Evolutionary conservation across 2,888 invertebrate genomes (phyloP), one percentile per base, ranked within the genome.

Genomic region (Temnothorax ravouxi): DNA sequence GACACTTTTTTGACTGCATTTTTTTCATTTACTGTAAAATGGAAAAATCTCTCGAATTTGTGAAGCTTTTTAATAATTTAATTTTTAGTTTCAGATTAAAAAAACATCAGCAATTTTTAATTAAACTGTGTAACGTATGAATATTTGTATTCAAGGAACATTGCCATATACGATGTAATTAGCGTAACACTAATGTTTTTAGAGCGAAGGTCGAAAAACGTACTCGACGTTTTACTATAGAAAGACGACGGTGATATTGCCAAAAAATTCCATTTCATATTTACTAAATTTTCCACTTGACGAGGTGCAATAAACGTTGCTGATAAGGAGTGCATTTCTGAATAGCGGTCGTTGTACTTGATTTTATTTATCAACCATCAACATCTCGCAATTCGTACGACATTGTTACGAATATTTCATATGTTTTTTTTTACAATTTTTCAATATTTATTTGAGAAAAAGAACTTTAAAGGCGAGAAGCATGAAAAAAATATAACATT

Each of bases 301-400:
- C 9, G 11, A 59, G 11, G 18, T 13, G 38, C 8, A 59, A 47
- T 47, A 71, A 71, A 50, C n/a, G 1, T 29, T 29, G 4, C 47
- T 38, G 72, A 80, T 80, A 72, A 80, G 21, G 5, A 69, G n/a
- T 56, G 3, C 29, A 56, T 77, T 77, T 56, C 18, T 54, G 3
- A 3, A 18, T 75, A 29, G 3, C 13, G 25, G 18, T 47, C 11
- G 9, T 50, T 76, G 50, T 13, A 75, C 38, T 38, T 29, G 21
- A 38, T 50, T 21, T 50, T 21, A 11, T 38, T 74, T 25, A 34
- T 71, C 50, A 13, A 69, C 50, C 29, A 69, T 34, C 29, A 50
- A 9, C 13, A 15, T 62, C 29, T 69, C 29, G 67, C 29, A 50
- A 13, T 50, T 47, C 2, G 15, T 66, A 64, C 13, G 6, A 62